Evolutionary conservation across 2,888 invertebrate genomes (phyloP), one percentile per base, ranked within the genome.

Genomic region (Spilarctia lutea): DNA sequence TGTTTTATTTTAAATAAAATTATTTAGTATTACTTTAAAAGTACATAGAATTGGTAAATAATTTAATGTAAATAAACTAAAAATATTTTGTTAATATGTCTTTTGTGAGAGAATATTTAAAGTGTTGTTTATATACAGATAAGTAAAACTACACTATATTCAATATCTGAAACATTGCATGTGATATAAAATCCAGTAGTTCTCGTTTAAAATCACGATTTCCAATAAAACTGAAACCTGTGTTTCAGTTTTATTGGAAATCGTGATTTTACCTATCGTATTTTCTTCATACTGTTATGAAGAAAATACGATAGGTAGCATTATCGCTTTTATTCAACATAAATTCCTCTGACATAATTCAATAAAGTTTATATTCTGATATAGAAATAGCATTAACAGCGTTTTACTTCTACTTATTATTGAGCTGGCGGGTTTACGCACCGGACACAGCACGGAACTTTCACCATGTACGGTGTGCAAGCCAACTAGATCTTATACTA

Each of bases 401-500:
- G 24, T 20, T 68, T 33, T 56, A n/a, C 42, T 42, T 20, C 63
- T 3, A 20, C 11, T 63, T 45, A 71, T 60, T 33, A 45, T 63
- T 30, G 63, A 45, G 56, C 52, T 52, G 27, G 68, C 60, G 30
- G 27, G 30, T 66, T 13, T 52, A n/a, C n/a, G 18, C 52, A 66
- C 67, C 56, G 65, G 33, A 39, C 60, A 42, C 18, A 35, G 20
- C 65, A 65, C 52, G 65, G 33, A n/a, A 72, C 75, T 75, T 75
- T 75, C 75, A 33, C 72, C 69, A 30, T n/a, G 24, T 13, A 70
- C 10, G 45, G 16, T 42, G 7, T 45, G 30, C 56, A 67, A 69
- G 48, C 72, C 75, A 69, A 45, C 75, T 72, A 65, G 72, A 72
- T 56, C n/a, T 33, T 68, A 60, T 66, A 66, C 8, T 6, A 13